Conservation (phyloP, 2,888 invertebrate genomes). For the Iphiclides podalirius region DNA sequence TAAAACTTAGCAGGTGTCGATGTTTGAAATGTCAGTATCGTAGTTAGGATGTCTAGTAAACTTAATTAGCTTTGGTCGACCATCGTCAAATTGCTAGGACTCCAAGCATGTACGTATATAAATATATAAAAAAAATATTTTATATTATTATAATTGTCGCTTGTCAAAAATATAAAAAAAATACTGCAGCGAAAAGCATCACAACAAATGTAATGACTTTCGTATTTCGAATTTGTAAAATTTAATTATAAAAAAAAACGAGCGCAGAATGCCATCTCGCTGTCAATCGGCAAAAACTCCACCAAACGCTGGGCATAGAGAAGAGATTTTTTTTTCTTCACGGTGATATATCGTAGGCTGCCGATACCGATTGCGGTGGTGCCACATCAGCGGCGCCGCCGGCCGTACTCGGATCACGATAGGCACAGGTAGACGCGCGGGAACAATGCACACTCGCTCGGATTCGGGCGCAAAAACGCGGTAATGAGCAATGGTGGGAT, state of each 20-base stretch:
- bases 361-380: conserved; percentile 10
- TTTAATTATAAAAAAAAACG: background rate
- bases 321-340: conserved; percentile 3
- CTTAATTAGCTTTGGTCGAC: no score
- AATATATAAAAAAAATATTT: no score
- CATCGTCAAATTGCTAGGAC: no score
- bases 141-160: no score
- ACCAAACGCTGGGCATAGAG: background rate
- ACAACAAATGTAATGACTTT: background rate
- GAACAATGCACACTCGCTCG: conserved; percentile 50
- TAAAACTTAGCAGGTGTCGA: no score
- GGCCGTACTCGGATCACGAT: conserved; percentile 38
- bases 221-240: background rate
- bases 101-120: no score
- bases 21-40: no score
- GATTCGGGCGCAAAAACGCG: conserved; percentile 58
- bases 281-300: background rate
- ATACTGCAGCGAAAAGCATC: background rate
- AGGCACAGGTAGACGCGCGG: conserved; percentile 65
- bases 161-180: no score
- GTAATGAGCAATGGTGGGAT: conserved; percentile 74
- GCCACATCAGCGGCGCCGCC: conserved; percentile 14
- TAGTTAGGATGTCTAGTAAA: no score
- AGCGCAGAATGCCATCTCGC: background rate
- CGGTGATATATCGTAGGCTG: conserved; percentile 14